A percentile compares a stretch with the other conserved stretches of the same genome.
These are phyloP conservation scores for Apodemia hepburni DNA, from an alignment of 2,888 invertebrate species.

Conservation along the genomic window DNA sequence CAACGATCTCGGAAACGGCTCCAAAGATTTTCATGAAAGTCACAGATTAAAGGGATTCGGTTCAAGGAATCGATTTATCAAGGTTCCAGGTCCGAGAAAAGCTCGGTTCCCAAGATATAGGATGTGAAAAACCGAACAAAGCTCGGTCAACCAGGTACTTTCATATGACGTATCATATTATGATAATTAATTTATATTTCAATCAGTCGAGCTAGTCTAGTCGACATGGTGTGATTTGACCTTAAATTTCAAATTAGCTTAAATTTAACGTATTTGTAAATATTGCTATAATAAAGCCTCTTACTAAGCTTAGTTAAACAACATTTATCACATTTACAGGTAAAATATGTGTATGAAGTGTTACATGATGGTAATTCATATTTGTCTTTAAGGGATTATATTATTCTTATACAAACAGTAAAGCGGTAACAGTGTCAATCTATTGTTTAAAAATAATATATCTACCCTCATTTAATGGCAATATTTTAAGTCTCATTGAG, in stretches of 20 bases:
- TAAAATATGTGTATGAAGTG: background rate
- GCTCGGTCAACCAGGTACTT: too few relatives aligned
- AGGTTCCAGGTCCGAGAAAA: too few relatives aligned
- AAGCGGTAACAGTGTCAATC: background rate
- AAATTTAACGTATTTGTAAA: background rate
- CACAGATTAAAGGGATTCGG: too few relatives aligned
- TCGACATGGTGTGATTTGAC: background rate
- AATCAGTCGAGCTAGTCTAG: background rate
- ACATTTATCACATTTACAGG: conserved; percentile 10
- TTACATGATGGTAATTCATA: background rate
- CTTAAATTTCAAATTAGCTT: background rate
- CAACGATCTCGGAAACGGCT: too few relatives aligned
- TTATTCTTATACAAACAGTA: background rate
- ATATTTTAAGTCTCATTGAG: background rate
- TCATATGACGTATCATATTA: too few relatives aligned
- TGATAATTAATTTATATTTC: too few relatives aligned
- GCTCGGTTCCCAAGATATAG: too few relatives aligned
- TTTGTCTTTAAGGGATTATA: background rate
- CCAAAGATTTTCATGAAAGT: too few relatives aligned
- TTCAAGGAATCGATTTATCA: too few relatives aligned
- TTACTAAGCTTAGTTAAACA: background rate
- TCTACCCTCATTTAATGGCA: background rate
- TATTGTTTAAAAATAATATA: background rate
- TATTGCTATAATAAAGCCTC: conserved; percentile 7
- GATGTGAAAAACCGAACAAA: too few relatives aligned